These are phyloP conservation scores for Cataglyphis albicans DNA, from an alignment of 2,888 invertebrate genomes.

Conservation along the genomic window DNA sequence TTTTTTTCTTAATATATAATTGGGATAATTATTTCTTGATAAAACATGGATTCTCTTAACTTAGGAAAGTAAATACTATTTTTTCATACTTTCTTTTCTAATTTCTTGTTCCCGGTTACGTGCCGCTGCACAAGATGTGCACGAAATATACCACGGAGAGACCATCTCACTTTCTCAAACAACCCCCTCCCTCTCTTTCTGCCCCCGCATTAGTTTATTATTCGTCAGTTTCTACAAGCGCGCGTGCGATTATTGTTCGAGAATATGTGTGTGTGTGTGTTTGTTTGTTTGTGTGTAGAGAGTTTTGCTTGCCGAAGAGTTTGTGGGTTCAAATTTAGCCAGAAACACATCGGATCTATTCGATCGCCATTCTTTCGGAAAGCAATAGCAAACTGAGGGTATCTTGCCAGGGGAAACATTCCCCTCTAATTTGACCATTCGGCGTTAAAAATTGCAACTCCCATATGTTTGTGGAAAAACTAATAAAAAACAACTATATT, in stretches of 20 bases:
- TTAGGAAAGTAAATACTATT: not conserved
- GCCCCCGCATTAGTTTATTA: conserved; percentile 51
- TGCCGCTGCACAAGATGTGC: conserved; percentile 45
- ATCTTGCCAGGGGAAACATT: no score
- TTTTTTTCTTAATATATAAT: not conserved
- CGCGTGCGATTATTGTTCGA: conserved; percentile 44
- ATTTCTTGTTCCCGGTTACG: conserved; percentile 45
- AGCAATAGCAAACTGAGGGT: no score
- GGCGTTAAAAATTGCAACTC: no score
- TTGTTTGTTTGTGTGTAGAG: no score
- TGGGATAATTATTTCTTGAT: conserved; percentile 9
- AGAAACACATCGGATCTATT: no score
- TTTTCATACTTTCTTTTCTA: conserved; percentile 38
- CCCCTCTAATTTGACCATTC: no score
- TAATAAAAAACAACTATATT: no score
- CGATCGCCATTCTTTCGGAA: no score
- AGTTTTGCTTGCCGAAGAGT: no score
- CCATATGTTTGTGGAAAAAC: no score
- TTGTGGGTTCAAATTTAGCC: no score
- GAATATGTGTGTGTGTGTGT: not conserved
- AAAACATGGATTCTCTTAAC: not conserved
- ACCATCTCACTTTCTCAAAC: conserved; percentile 51
- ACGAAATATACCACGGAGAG: not conserved
- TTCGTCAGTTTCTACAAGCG: conserved; percentile 47
- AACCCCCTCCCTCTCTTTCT: not conserved